A percentile compares a stretch with the other conserved stretches of the same genome.
These are phyloP conservation scores for Mimumesa dahlbomi DNA, from an alignment of 2,888 invertebrate genomes.

Conservation along the genomic window DNA sequence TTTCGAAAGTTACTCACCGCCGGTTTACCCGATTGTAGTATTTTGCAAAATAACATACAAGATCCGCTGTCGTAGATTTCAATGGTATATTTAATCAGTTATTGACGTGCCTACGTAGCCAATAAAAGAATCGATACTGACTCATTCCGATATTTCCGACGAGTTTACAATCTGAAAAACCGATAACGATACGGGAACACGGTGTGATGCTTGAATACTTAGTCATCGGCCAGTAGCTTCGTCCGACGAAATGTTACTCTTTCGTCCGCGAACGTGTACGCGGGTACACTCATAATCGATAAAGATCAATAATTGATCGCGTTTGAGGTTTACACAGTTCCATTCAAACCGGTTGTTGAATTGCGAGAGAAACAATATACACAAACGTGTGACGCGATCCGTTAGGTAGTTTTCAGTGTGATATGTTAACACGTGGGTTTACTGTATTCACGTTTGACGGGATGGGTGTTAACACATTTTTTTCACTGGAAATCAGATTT, in stretches of 20 bases:
- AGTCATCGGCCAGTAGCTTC: slow-evolving; percentile 11
- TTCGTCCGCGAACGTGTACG: background rate
- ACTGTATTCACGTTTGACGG: background rate
- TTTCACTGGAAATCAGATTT: no score
- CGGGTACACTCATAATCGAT: background rate
- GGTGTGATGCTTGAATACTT: slow-evolving; percentile 3
- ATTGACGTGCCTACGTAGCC: slow-evolving; percentile 27
- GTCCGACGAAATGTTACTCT: slow-evolving; percentile 8
- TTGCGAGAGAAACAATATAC: slow-evolving; percentile 2
- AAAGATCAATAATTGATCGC: slow-evolving; percentile 8
- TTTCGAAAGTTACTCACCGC: slow-evolving; percentile 48
- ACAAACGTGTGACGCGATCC: background rate
- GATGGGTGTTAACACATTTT: no score
- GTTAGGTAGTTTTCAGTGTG: background rate
- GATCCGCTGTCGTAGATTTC: background rate
- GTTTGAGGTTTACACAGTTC: background rate
- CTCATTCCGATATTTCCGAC: slow-evolving; percentile 42
- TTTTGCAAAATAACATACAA: background rate
- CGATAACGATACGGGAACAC: slow-evolving; percentile 15
- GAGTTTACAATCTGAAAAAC: background rate
- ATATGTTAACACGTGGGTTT: slow-evolving; percentile 11
- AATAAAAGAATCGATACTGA: slow-evolving; percentile 34
- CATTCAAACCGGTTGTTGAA: slow-evolving; percentile 2
- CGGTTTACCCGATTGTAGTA: background rate
- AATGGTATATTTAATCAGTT: slow-evolving; percentile 33